Percentiles rank a stretch among this genome's conserved stretches.
phyloP scores from a whole-genome alignment of 2,113 vertebrate genomes.

The Xenopus tropicalis region UCB_Xtro_10.0 CM004444.2:91001501-91002000 shows the following conservation, averaged over 20 bases:
- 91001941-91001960: not conserved
- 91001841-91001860: constrained; percentile 38
- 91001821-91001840: constrained; percentile 37
- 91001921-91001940: not conserved
- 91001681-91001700: not conserved
- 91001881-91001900: not conserved
- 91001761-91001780: constrained; percentile 42
- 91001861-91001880: constrained; percentile 8
- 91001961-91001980: not conserved
- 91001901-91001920: not conserved
- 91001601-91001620: not conserved
- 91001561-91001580: not conserved
- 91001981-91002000: not conserved
- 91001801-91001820: constrained; percentile 19
- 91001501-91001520: not conserved
- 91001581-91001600: constrained; percentile 7
- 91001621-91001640: constrained; percentile 4
- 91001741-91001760: constrained; percentile 26
- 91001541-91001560: not conserved
- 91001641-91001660: not conserved
- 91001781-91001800: constrained; percentile 40
- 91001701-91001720: constrained; percentile 11
- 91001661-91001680: constrained; percentile 13
- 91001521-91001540: not conserved
- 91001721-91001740: constrained; percentile 11